Percentiles rank a stretch among this genome's conserved stretches.
Evolutionary conservation across 2,797 vertebrate species (phyloP).

Genomic region (Manis pentadactyla): DNA sequence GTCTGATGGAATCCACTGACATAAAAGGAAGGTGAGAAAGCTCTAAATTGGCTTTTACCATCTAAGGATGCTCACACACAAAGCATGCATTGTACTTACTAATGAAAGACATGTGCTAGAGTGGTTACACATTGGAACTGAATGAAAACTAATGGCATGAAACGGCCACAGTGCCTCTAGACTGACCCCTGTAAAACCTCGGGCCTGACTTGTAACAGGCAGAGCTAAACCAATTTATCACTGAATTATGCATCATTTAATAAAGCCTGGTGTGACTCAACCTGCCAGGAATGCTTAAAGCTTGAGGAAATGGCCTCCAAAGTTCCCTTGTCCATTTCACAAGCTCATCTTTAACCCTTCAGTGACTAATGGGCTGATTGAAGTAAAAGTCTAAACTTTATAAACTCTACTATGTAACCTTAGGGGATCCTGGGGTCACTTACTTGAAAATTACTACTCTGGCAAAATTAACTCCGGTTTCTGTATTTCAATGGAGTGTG

Average conservation of each 20-base stretch:
- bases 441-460: conserved; percentile 57
- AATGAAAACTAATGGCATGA: conserved; percentile 83
- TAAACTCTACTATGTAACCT: conserved; percentile 51
- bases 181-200: conserved; percentile 81
- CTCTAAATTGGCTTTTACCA: conserved; percentile 69
- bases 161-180: conserved; percentile 74
- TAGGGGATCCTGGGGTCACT: not conserved
- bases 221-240: conserved; percentile 84
- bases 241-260: conserved; percentile 84
- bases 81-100: conserved; percentile 79
- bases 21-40: conserved; percentile 77
- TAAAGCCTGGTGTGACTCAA: conserved; percentile 75
- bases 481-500: not conserved
- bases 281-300: conserved; percentile 60
- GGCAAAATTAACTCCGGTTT: conserved; percentile 23
- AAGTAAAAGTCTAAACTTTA: conserved; percentile 57
- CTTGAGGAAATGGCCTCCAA: conserved; percentile 46
- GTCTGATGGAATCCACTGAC: conserved; percentile 74
- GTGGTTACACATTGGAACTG: conserved; percentile 73
- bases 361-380: not conserved
- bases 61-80: conserved; percentile 68
- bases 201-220: conserved; percentile 78
- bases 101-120: conserved; percentile 83
- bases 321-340: not conserved
- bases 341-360: conserved; percentile 64